Base-by-base conservation (phyloP, 1,140 invertebrate species). In the Psix sp. region DNA sequence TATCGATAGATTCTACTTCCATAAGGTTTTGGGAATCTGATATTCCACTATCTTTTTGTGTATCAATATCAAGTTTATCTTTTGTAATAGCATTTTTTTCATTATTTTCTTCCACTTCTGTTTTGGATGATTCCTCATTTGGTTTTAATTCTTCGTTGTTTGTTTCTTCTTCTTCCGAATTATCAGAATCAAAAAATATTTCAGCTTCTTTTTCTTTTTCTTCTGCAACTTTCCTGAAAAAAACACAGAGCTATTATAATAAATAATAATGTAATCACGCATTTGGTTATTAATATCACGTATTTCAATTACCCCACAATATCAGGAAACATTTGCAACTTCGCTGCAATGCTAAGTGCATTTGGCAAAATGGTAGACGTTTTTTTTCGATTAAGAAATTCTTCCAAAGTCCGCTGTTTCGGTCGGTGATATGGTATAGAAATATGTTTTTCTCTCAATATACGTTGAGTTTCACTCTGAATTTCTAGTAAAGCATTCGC, bases 391-490 rank as follows among this genome's bases (percentile, higher is more conserved):
- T 80, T 87, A 14, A 94, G 88, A 89, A 90, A 95, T 85, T 94
- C 94, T 79, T 91, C 88, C 2, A 95, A 83, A 11, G 89, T 90
- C 33, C 91, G 86, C 67, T 93, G 90, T 75, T 92, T 93, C 13
- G 94, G 94, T 73, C 88, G 89, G 82, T 95, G 93, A 85, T 95
- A 95, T 1, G 94, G 94, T 9, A 95, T 79, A 35, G 90, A 90
- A 33, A 94, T 85, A 57, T 88, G 79, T 33, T 90, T 90, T 84
- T 94, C 93, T 77, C 93, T 83, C 1, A 93, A 70, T 84, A 93
- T 89, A 24, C 93, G 83, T 81, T 94, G 92, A 4, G 86, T 88
- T 79, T 90, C 89, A 74, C 88, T 90, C 17, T 86, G 81, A 59
- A 91, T 90, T 68, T 89, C 78, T 71, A 79, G 80, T 71, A 89